Evolutionary conservation across 2,797 vertebrate genomes (phyloP).

Genomic region (Helarctos malayanus): DNA sequence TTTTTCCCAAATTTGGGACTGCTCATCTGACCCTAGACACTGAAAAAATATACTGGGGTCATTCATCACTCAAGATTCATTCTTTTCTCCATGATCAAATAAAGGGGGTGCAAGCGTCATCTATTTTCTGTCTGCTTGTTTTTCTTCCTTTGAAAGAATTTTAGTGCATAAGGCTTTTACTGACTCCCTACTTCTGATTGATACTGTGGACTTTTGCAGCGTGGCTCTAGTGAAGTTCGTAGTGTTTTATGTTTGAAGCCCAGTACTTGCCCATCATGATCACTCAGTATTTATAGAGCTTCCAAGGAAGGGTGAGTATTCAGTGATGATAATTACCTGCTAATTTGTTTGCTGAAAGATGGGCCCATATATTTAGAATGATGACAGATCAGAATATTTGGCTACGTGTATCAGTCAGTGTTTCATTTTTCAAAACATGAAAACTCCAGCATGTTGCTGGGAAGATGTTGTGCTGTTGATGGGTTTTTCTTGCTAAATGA

Average conservation of each 20-base stretch:
- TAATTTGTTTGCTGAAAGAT: slow-evolving; percentile 85
- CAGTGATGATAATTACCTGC: slow-evolving; percentile 76
- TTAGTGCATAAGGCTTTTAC: slow-evolving; percentile 29
- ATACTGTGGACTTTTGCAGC: slow-evolving; percentile 45
- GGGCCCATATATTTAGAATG: slow-evolving; percentile 75
- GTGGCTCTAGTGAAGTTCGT: slow-evolving; percentile 44
- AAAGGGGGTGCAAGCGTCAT: not conserved
- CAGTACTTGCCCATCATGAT: slow-evolving; percentile 70
- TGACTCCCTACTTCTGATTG: slow-evolving; percentile 53
- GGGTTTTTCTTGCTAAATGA: slow-evolving; percentile 47
- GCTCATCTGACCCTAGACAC: not conserved
- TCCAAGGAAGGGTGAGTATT: slow-evolving; percentile 52
- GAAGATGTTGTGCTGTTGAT: slow-evolving; percentile 13
- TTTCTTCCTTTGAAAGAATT: slow-evolving; percentile 57
- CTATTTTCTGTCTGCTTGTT: slow-evolving; percentile 56
- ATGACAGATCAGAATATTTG: slow-evolving; percentile 82
- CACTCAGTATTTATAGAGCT: slow-evolving; percentile 73
- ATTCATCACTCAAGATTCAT: not conserved
- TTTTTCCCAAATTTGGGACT: not conserved
- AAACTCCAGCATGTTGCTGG: slow-evolving; percentile 66
- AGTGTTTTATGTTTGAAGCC: slow-evolving; percentile 59
- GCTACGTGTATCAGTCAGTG: slow-evolving; percentile 78
- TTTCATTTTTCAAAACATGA: slow-evolving; percentile 82
- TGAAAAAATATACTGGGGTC: slow-evolving; percentile 38
- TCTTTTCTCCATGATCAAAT: slow-evolving; percentile 59